These are phyloP conservation scores for Hemicordylus capensis DNA, from an alignment of 2,113 vertebrate genomes.

Conservation along the genomic window DNA sequence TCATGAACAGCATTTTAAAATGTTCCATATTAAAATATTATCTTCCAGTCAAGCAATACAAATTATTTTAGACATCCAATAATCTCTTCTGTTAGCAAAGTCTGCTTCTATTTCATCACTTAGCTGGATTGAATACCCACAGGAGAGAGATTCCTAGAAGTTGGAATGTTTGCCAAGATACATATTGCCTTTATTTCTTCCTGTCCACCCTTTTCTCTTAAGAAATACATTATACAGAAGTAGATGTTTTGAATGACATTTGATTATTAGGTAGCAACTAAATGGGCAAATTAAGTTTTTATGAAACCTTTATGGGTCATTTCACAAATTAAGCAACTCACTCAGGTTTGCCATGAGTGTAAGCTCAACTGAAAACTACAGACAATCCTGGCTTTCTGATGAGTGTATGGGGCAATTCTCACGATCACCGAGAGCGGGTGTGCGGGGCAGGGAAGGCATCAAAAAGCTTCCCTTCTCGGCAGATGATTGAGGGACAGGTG, in stretches of 20 bases:
- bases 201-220: conserved; percentile 51
- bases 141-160: conserved; percentile 40
- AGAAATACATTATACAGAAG: neutral
- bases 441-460: too few species aligned
- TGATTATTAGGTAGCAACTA: neutral
- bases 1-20: conserved; percentile 44
- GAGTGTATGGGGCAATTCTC: too few species aligned
- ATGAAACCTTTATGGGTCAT: neutral
- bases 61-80: conserved; percentile 51
- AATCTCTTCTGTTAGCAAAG: conserved; percentile 64
- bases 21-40: neutral
- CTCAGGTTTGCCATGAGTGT: too few species aligned
- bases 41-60: conserved; percentile 26
- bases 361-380: too few species aligned
- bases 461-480: too few species aligned
- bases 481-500: too few species aligned
- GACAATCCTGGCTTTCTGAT: too few species aligned
- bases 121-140: conserved; percentile 58
- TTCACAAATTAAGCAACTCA: neutral
- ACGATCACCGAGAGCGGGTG: too few species aligned
- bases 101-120: conserved; percentile 60
- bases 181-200: conserved; percentile 48
- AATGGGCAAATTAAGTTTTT: neutral
- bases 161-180: conserved; percentile 50
- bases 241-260: neutral